Percentiles rank a stretch among this genome's conserved stretches.
phyloP scores from a whole-genome alignment of 2,797 vertebrate genomes.

The Chiroxiphia lanceolata region DNA sequence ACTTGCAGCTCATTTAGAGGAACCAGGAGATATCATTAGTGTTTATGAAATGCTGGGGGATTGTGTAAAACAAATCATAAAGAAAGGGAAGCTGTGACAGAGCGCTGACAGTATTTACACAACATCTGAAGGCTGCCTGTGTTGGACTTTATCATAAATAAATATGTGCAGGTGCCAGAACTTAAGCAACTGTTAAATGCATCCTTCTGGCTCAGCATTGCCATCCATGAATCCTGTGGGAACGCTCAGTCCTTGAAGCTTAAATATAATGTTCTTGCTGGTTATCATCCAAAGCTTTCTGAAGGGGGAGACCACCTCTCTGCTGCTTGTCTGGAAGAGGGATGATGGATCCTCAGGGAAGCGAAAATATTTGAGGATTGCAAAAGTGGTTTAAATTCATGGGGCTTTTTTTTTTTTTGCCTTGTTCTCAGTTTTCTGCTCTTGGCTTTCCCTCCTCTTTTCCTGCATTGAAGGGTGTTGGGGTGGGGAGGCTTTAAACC shows the following conservation, averaged over 20 bases:
- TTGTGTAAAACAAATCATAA: constrained; percentile 44
- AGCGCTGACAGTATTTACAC: constrained; percentile 21
- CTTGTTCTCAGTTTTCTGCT: neutral
- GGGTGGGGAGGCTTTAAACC: neutral
- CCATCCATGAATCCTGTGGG: neutral
- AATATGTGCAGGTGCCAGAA: neutral
- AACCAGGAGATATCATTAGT: neutral
- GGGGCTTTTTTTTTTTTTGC: neutral
- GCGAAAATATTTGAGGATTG: neutral
- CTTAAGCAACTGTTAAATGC: constrained; percentile 6
- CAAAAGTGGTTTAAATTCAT: neutral
- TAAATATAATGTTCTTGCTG: neutral
- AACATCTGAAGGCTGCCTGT: constrained; percentile 16
- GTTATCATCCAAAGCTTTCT: neutral
- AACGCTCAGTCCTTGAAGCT: neutral
- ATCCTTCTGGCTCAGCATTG: constrained; percentile 1
- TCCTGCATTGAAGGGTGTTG: neutral
- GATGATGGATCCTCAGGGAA: neutral
- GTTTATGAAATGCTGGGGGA: constrained; percentile 41
- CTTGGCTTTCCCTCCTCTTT: neutral
- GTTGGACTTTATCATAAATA: constrained; percentile 4
- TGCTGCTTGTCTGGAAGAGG: neutral
- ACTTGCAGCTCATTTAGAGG: neutral
- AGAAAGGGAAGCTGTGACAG: neutral
- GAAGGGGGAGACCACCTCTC: neutral